Base-by-base conservation (phyloP, 2,113 vertebrate genomes). In the Peromyscus polionotus region DNA sequence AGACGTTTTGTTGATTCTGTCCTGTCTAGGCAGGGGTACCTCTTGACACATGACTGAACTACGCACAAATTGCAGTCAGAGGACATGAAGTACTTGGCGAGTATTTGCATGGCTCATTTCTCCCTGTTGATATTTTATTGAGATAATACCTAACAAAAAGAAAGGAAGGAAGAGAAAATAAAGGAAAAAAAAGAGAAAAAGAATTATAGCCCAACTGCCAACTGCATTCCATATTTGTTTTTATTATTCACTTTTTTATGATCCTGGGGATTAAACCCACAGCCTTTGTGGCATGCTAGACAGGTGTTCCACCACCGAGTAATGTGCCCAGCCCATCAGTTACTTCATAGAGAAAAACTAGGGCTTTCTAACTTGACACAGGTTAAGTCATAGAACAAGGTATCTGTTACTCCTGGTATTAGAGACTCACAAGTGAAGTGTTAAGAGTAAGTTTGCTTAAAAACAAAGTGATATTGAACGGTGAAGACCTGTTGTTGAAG, bases 1-100 rank as follows among this genome's bases (percentile, higher is more conserved):
- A 86, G 70, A 88, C 51, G 88, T n/a, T 39, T 54, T 59, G 83
- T 36, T 94, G 77, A 33, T 3, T 36, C 90, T 95, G 90, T 94
- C 73, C 57, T 20, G 67, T 91, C 20, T 31, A 89, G 28, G 77
- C 86, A 72, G 9, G n/a, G 57, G 17, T n/a, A 36, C 75, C 86
- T 68, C 94, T 95, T 76, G 65, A 91, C 93, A 96, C 54, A 59
- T 96, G 80, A 59, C 72, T 51, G 90, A 96, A 91, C 67, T 85
- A 39, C 45, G 88, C 85, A 65, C 88, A 70, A 88, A 42, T 42
- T 7, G 1, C 24, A 79, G 70, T 86, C 76, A 83, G 65, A 63
- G 1, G 36, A 93, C 65, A 86, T 88, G 59, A 92, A 85, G 92
- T 59, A 73, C 28, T 77, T 79, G 22, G 22, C 72, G 31, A 90